Evolutionary conservation across 2,113 vertebrate species (phyloP).

Genomic region (Chauna torquata): DNA sequence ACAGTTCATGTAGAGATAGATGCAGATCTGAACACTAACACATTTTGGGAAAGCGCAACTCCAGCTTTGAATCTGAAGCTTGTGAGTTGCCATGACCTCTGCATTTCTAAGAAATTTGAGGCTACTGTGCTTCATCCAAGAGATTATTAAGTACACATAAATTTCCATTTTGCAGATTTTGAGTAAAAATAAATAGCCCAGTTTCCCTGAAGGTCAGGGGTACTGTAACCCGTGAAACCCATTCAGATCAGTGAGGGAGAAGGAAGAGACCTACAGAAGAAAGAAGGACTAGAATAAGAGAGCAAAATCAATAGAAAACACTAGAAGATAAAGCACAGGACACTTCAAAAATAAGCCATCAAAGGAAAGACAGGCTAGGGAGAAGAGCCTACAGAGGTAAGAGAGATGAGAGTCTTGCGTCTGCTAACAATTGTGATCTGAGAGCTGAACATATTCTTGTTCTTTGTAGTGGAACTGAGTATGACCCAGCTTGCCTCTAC

Average conservation of each 20-base stretch:
- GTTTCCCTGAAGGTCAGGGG: not conserved
- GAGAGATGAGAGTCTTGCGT: not conserved
- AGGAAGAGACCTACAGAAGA: constrained; percentile 8
- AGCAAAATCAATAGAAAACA: constrained; percentile 35
- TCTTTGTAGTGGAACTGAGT: constrained; percentile 13
- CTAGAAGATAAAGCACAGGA: constrained; percentile 27
- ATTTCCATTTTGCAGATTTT: constrained; percentile 11
- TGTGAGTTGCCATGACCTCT: not conserved
- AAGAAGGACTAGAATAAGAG: not conserved
- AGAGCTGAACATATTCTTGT: not conserved
- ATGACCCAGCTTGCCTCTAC: constrained; percentile 35
- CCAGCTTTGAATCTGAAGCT: not conserved
- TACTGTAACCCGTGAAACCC: not conserved
- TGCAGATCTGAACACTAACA: not conserved
- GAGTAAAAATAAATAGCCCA: not conserved
- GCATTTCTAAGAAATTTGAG: not conserved
- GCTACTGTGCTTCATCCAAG: not conserved
- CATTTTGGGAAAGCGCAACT: not conserved
- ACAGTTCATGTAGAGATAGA: not conserved
- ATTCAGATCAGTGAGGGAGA: constrained; percentile 3
- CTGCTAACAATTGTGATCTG: not conserved
- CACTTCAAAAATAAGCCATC: constrained; percentile 50
- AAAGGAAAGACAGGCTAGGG: constrained; percentile 22
- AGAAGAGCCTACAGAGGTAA: not conserved
- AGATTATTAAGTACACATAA: not conserved